phyloP scores from a whole-genome alignment of 2,888 invertebrate species.

The Sinohyriopsis cumingii region DNA sequence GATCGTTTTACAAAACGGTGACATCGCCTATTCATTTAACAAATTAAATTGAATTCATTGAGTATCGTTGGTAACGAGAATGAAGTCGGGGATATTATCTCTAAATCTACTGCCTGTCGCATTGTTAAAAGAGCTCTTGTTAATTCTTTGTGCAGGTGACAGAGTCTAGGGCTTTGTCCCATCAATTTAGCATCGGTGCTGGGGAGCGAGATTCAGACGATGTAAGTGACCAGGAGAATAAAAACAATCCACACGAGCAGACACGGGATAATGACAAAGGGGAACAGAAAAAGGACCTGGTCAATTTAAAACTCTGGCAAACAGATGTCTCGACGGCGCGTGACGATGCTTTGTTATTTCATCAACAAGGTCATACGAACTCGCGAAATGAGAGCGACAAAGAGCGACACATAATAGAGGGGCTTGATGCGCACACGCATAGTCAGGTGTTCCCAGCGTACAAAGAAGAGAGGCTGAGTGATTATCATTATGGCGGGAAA shows the following conservation, averaged over 20 bases:
- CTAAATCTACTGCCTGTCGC: too few species aligned
- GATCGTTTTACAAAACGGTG: too few species aligned
- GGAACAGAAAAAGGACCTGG: slow-evolving; percentile 12
- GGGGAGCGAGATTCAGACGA: slow-evolving; percentile 22
- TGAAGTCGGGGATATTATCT: too few species aligned
- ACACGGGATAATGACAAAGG: slow-evolving; percentile 12
- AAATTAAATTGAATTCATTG: too few species aligned
- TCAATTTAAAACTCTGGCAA: slow-evolving; percentile 22
- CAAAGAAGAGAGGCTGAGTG: slow-evolving; percentile 4
- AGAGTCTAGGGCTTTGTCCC: slow-evolving; percentile 25
- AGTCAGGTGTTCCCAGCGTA: slow-evolving; percentile 3
- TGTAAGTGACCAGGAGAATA: slow-evolving; percentile 21
- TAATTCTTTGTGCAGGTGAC: slow-evolving; percentile 24
- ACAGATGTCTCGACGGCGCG: slow-evolving; percentile 23
- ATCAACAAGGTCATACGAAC: slow-evolving; percentile 6
- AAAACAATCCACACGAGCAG: slow-evolving; percentile 5
- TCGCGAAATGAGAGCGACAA: slow-evolving; percentile 2
- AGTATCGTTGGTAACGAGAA: too few species aligned
- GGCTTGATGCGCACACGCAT: background rate
- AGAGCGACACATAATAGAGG: background rate
- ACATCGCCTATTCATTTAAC: too few species aligned
- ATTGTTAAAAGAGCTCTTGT: slow-evolving; percentile 3
- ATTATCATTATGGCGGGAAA: slow-evolving; percentile 34
- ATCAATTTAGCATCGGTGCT: slow-evolving; percentile 9
- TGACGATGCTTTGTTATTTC: slow-evolving; percentile 6